A percentile compares a stretch with the other conserved stretches of the same genome.
Conservation (phyloP, 2,888 invertebrate genomes). For the Salticus scenicus region DNA sequence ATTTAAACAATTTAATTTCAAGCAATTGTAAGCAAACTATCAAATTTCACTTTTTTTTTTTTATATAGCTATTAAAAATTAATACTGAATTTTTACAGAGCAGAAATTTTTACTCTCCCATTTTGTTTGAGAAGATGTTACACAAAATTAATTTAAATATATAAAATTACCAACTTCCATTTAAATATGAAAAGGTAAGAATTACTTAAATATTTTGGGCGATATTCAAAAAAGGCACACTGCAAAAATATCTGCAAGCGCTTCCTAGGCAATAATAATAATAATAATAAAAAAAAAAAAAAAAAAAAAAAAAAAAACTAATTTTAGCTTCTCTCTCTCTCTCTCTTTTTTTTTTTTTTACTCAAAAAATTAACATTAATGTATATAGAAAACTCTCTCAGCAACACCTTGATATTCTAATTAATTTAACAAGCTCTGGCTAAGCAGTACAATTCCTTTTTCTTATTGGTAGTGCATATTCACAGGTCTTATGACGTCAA, state of each 20-base stretch:
- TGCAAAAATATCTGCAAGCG: background rate
- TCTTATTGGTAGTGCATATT: slow-evolving; percentile 14
- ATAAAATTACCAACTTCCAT: too few relatives aligned
- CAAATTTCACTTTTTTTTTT: too few relatives aligned
- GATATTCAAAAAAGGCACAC: background rate
- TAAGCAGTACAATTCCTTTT: background rate
- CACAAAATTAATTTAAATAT: too few relatives aligned
- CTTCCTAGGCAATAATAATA: background rate
- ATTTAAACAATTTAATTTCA: too few relatives aligned
- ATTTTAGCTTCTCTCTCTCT: background rate
- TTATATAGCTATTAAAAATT: too few relatives aligned
- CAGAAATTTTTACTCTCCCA: too few relatives aligned
- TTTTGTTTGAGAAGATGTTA: too few relatives aligned
- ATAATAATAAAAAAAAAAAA: too few relatives aligned
- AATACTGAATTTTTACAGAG: too few relatives aligned
- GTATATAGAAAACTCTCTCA: background rate
- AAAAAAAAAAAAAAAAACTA: slow-evolving; percentile 7
- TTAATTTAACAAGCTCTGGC: slow-evolving; percentile 15
- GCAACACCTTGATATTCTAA: slow-evolving; percentile 7
- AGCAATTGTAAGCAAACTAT: too few relatives aligned
- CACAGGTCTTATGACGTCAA: slow-evolving; percentile 47
- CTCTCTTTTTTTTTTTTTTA: background rate
- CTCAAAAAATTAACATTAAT: background rate
- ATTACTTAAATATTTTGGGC: too few relatives aligned
- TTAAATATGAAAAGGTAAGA: too few relatives aligned